Evolutionary conservation across 2,113 vertebrate genomes (phyloP).

Genomic region (Catharus minimus): DNA sequence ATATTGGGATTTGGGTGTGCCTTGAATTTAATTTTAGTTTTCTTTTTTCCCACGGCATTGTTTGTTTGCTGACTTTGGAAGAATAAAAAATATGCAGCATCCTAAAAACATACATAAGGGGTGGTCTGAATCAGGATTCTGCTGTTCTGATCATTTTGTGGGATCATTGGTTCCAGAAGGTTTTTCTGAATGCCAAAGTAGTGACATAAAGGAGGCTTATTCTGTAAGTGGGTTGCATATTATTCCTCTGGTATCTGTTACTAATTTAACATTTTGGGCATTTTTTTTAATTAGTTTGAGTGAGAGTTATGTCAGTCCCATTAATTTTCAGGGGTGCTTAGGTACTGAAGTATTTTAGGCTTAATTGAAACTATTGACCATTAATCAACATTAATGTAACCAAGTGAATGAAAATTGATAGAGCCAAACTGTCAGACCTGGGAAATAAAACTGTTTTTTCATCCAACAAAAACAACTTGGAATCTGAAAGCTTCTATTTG

Average conservation of each 20-base stretch:
- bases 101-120: not conserved
- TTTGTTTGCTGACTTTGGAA: not conserved
- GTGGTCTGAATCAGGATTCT: not conserved
- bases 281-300: not conserved
- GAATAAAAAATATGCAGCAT: not conserved
- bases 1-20: not conserved
- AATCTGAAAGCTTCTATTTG: constrained; percentile 7
- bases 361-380: not conserved
- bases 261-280: not conserved
- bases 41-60: not conserved
- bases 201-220: not conserved
- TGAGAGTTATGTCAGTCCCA: not conserved
- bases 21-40: not conserved
- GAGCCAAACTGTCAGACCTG: not conserved
- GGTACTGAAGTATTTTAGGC: not conserved
- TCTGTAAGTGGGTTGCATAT: not conserved
- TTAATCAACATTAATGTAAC: not conserved
- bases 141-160: not conserved
- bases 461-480: not conserved
- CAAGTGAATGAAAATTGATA: not conserved
- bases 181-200: not conserved
- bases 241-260: not conserved
- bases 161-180: not conserved
- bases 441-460: not conserved
- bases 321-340: not conserved